phyloP scores from a whole-genome alignment of 2,113 vertebrate genomes.

The Melanotaenia duboulayi region DNA sequence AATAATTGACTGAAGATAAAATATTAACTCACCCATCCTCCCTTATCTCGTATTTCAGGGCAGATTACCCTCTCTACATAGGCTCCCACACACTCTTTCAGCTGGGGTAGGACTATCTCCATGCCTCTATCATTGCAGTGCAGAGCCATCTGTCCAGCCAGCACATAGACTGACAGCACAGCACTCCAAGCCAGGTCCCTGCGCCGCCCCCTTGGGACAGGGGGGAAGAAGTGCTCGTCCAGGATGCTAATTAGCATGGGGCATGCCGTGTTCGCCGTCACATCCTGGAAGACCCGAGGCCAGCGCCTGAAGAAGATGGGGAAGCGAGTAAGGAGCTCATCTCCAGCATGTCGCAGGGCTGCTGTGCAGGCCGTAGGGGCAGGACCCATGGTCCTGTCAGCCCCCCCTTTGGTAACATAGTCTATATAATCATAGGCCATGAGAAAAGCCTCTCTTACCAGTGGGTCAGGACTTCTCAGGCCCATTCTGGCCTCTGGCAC shows the following conservation, averaged over 20 bases:
- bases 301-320: conserved; percentile 85
- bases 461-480: conserved; percentile 69
- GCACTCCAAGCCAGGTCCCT: conserved; percentile 81
- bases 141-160: conserved; percentile 83
- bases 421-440: conserved; percentile 80
- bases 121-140: conserved; percentile 80
- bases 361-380: conserved; percentile 67
- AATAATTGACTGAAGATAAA: no score
- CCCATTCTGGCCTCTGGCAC: conserved; percentile 47
- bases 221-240: conserved; percentile 79
- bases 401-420: conserved; percentile 73
- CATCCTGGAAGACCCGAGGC: conserved; percentile 82
- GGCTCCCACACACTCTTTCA: conserved; percentile 77
- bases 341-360: conserved; percentile 77
- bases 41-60: conserved; percentile 77
- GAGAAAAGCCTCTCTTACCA: conserved; percentile 79
- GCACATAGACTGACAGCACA: conserved; percentile 81
- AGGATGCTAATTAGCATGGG: conserved; percentile 74
- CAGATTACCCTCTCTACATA: conserved; percentile 83
- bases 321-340: conserved; percentile 79
- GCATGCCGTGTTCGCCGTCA: conserved; percentile 75
- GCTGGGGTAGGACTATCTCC: conserved; percentile 65
- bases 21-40: conserved; percentile 80
- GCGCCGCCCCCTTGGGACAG: conserved; percentile 37
- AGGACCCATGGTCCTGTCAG: conserved; percentile 37